Evolutionary conservation across 2,797 vertebrate genomes (phyloP), one percentile per base, ranked within the genome.

Genomic region (Eidolon dupreanum): DNA sequence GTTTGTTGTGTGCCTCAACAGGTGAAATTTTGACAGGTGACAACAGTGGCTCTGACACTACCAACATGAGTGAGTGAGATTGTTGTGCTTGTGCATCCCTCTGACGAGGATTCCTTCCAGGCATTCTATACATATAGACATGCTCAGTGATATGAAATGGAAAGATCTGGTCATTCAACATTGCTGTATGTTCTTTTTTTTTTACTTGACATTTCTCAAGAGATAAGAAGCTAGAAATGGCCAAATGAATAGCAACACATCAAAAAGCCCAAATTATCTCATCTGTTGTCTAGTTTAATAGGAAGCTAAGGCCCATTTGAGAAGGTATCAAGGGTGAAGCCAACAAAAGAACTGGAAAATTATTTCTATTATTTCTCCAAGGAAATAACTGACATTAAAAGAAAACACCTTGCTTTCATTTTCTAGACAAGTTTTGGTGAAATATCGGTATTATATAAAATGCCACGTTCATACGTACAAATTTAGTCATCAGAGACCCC

Each of bases 371-470:
- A 73, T 96, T 96, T 96, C 61, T 63, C 46, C 22, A 83, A 93
- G 49, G 59, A 94, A 82, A 61, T 82, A 88, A 73, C 8, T 75
- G 49, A 6, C 26, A 65, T 65, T 65, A 2, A 63, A 90, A 89
- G 78, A 51, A 71, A 10, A 31, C 57, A 28, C 55, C 43, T 46
- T 51, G 36, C 26, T n/a, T 61, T 85, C 6, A 5, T 17, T 28
- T 73, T 86, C 55, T 61, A 90, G 86, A 75, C 24, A 83, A 87
- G 36, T 84, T 94, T 90, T 73, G 71, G 77, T 74, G 78, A 88
- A 87, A 59, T 74, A 31, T 88, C 3, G 0, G 28, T 57, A 31
- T 51, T 63, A 10, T 84, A 51, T 94, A 28, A 86, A 75, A 81
- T 0, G 4, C 49, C 70, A 3, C 57, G 36, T 82, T 93, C 41